phyloP scores from a whole-genome alignment of 2,888 invertebrate genomes.

The Eurytoma californica region DNA sequence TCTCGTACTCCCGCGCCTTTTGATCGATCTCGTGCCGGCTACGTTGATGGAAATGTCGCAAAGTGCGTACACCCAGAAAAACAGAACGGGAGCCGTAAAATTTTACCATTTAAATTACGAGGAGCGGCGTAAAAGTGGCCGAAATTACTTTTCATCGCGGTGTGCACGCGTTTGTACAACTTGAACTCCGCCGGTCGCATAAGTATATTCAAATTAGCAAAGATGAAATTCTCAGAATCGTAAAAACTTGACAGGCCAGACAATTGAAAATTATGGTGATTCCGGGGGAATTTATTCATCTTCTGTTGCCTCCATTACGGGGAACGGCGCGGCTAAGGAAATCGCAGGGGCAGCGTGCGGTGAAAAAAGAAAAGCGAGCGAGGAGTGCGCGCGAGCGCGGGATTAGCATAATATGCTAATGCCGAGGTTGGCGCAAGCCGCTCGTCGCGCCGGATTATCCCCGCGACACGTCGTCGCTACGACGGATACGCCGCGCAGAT shows the following conservation, averaged over 20 bases:
- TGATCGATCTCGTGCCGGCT: too few species aligned
- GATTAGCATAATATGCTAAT: constrained; percentile 53
- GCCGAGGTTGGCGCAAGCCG: not conserved
- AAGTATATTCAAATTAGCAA: not conserved
- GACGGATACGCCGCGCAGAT: constrained; percentile 29
- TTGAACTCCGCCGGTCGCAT: too few species aligned
- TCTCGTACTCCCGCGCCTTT: too few species aligned
- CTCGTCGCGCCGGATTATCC: constrained; percentile 50
- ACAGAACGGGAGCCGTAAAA: too few species aligned
- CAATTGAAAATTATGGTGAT: constrained; percentile 47
- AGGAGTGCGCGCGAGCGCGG: not conserved
- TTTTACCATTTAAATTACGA: not conserved
- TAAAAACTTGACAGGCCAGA: constrained; percentile 6
- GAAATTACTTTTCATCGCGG: too few species aligned
- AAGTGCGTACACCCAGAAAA: too few species aligned
- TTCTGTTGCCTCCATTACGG: constrained; percentile 1
- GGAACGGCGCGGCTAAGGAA: not conserved
- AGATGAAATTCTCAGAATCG: not conserved
- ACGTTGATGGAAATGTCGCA: too few species aligned
- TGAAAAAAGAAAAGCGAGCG: constrained; percentile 31
- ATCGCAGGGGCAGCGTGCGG: not conserved
- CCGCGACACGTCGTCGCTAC: constrained; percentile 44
- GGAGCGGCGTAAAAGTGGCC: too few species aligned
- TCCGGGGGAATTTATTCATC: not conserved
- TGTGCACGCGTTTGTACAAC: too few species aligned